These are phyloP conservation scores for Habropoda laboriosa DNA, from an alignment of 1,140 invertebrate genomes.

Conservation along the genomic window DNA sequence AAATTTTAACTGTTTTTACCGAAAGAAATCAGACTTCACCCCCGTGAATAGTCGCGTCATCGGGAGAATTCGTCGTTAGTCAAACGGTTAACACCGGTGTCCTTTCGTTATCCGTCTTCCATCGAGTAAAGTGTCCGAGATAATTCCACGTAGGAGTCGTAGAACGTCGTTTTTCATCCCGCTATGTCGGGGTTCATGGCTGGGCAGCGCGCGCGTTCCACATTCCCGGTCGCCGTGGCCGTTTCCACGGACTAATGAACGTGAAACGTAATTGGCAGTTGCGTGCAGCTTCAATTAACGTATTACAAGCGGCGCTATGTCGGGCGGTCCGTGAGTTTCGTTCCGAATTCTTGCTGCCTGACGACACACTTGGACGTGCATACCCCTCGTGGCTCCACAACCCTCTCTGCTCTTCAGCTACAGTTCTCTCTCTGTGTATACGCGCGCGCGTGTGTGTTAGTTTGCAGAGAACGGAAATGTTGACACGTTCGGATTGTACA, in stretches of 20 bases:
- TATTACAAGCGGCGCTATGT: background rate
- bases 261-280: constrained; percentile 16
- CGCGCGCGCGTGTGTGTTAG: background rate
- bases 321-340: background rate
- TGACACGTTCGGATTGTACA: background rate
- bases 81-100: no score
- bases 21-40: no score
- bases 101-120: background rate
- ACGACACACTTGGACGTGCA: background rate
- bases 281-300: constrained; percentile 27
- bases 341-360: constrained; percentile 36
- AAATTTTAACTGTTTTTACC: no score
- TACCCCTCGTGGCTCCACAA: no score
- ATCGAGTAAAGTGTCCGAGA: background rate
- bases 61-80: background rate
- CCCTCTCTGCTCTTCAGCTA: no score
- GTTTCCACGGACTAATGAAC: background rate
- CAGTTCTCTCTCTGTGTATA: no score
- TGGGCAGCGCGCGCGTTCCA: background rate
- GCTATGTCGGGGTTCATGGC: background rate
- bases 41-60: no score
- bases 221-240: background rate
- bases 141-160: background rate
- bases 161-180: background rate
- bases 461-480: constrained; percentile 15